Percentiles rank a stretch among this genome's conserved stretches.
Evolutionary conservation across 1,140 invertebrate species (phyloP).

Genomic region (Macrotrachela quadricornifera): DNA sequence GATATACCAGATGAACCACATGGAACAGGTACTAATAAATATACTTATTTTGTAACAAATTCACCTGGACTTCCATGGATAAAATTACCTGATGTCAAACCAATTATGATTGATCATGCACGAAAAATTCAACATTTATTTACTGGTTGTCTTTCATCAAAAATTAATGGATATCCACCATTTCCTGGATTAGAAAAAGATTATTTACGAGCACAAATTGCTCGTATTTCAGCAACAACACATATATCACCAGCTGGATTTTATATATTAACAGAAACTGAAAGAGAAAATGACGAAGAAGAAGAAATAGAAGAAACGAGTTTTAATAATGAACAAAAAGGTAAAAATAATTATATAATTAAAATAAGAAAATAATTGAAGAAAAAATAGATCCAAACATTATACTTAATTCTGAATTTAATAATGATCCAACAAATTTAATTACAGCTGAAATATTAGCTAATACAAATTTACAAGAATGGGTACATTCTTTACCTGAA

Average conservation of each 20-base stretch:
- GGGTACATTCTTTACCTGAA: constrained; percentile 14
- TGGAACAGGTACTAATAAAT: constrained; percentile 12
- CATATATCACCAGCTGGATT: constrained; percentile 16
- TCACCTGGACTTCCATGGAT: constrained; percentile 10
- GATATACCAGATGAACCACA: constrained; percentile 7
- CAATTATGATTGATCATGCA: constrained; percentile 13
- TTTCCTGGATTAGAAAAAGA: constrained; percentile 18
- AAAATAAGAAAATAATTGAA: constrained; percentile 13
- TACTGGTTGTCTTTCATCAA: constrained; percentile 13
- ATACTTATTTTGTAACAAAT: constrained; percentile 7
- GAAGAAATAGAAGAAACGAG: not conserved
- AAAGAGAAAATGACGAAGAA: constrained; percentile 9
- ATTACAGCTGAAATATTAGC: not conserved
- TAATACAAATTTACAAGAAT: constrained; percentile 12
- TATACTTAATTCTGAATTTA: no score
- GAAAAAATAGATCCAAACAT: constrained; percentile 10
- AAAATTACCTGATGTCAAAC: constrained; percentile 14
- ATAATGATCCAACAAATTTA: no score
- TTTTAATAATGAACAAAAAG: not conserved
- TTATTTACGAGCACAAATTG: constrained; percentile 19
- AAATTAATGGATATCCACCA: constrained; percentile 15
- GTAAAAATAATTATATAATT: constrained; percentile 7
- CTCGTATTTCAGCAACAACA: constrained; percentile 17
- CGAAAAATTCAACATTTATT: constrained; percentile 14
- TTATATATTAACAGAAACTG: constrained; percentile 17